Conservation (phyloP, 2,888 invertebrate genomes). For the Cryptus viduatorius region DNA sequence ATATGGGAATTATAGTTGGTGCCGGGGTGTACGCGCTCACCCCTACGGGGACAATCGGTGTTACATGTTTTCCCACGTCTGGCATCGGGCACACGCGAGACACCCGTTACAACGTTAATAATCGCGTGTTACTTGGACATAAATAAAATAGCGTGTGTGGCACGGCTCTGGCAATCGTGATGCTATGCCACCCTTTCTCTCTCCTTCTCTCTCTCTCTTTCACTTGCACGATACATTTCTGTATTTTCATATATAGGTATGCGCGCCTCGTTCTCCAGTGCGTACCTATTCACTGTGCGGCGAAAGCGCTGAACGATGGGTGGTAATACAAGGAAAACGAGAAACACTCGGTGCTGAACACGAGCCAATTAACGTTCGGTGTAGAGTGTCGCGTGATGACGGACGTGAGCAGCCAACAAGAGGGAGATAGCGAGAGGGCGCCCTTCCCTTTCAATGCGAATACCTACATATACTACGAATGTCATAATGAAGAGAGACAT, state of each 20-base stretch:
- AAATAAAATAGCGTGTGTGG: constrained; percentile 45
- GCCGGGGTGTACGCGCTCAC: constrained; percentile 7
- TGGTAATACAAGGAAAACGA: constrained; percentile 10
- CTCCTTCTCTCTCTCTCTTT: not conserved
- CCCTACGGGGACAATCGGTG: constrained; percentile 12
- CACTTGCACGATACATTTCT: not conserved
- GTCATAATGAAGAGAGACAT: constrained; percentile 6
- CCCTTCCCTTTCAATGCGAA: not conserved
- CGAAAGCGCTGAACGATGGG: not conserved
- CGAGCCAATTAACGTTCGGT: constrained; percentile 25
- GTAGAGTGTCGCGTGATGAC: constrained; percentile 19
- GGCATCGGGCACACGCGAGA: constrained; percentile 30
- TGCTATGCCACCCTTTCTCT: not conserved
- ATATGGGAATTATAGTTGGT: constrained; percentile 11
- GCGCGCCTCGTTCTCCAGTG: not conserved
- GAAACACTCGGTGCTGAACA: constrained; percentile 22
- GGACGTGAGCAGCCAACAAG: not conserved
- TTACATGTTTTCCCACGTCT: constrained; percentile 37
- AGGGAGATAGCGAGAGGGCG: not conserved
- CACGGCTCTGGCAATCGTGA: constrained; percentile 24
- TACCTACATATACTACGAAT: not conserved
- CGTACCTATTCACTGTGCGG: constrained; percentile 2
- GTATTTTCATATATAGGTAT: not conserved
- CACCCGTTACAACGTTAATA: constrained; percentile 51
- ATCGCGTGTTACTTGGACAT: constrained; percentile 37